A percentile compares a stretch with the other conserved stretches of the same genome.
These are phyloP conservation scores for Sinohyriopsis cumingii DNA, from an alignment of 2,888 invertebrate genomes.

Conservation along the genomic window DNA sequence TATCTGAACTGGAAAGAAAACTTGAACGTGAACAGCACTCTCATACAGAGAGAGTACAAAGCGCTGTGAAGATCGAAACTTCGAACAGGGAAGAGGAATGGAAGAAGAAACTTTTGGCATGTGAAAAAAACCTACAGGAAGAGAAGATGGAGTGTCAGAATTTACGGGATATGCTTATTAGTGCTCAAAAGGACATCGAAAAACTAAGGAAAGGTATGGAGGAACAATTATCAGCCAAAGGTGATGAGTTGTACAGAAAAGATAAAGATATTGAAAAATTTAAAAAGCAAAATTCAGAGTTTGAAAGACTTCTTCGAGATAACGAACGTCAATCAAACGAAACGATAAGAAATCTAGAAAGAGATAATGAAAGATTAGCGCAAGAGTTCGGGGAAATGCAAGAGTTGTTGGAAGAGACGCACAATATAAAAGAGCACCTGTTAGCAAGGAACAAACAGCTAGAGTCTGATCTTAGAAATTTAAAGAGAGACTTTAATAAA, in stretches of 20 bases:
- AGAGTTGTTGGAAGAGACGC: constrained; percentile 54
- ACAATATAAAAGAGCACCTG: constrained; percentile 54
- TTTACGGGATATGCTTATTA: constrained; percentile 63
- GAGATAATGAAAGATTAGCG: constrained; percentile 52
- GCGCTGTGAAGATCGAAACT: constrained; percentile 35
- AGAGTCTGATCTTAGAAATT: constrained; percentile 59
- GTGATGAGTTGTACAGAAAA: constrained; percentile 49
- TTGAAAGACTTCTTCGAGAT: constrained; percentile 56
- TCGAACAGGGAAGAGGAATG: constrained; percentile 52
- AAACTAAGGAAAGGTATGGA: constrained; percentile 54
- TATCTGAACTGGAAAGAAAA: constrained; percentile 42
- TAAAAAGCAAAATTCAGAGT: constrained; percentile 38
- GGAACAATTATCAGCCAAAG: constrained; percentile 50
- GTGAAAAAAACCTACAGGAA: constrained; percentile 55
- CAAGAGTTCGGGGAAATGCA: constrained; percentile 57
- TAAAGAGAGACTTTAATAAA: constrained; percentile 59
- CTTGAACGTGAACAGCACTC: constrained; percentile 40
- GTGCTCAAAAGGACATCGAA: constrained; percentile 66
- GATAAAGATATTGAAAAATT: constrained; percentile 55
- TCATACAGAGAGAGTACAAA: constrained; percentile 35
- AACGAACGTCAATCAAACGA: constrained; percentile 43
- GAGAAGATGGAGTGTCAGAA: constrained; percentile 63
- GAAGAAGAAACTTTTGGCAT: constrained; percentile 43
- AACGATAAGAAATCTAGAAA: constrained; percentile 51
- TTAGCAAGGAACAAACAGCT: constrained; percentile 55